A percentile compares a stretch with the other conserved stretches of the same genome.
These are phyloP conservation scores for Rhagonycha lutea DNA, from an alignment of 2,888 invertebrate genomes.

Conservation along the genomic window DNA sequence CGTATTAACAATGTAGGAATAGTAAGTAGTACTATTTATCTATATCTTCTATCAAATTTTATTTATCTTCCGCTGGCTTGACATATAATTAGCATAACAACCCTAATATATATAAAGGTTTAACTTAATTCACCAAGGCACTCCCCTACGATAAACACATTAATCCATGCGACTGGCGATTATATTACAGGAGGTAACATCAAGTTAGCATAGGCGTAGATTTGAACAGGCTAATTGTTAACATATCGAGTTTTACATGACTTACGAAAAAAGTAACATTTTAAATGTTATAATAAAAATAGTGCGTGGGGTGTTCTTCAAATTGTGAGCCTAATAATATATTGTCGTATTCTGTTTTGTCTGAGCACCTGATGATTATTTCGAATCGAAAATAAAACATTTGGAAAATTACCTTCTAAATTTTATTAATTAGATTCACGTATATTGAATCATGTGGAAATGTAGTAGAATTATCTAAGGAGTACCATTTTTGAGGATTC, in stretches of 20 bases:
- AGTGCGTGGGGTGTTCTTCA: too few species aligned
- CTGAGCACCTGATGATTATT: too few species aligned
- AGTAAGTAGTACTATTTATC: background rate
- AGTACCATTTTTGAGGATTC: too few species aligned
- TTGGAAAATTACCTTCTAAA: too few species aligned
- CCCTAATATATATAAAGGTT: conserved; percentile 48
- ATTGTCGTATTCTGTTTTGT: too few species aligned
- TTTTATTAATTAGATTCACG: too few species aligned
- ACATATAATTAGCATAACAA: conserved; percentile 47
- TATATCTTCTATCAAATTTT: conserved; percentile 44
- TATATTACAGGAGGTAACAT: conserved; percentile 26
- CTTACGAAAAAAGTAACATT: too few species aligned
- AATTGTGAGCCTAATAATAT: too few species aligned
- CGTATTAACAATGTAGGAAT: background rate
- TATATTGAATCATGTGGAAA: too few species aligned
- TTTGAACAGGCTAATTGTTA: background rate
- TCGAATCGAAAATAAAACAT: too few species aligned
- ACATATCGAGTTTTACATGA: background rate
- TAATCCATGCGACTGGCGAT: conserved; percentile 30
- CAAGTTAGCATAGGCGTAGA: conserved; percentile 14
- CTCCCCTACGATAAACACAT: conserved; percentile 40
- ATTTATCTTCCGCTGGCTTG: conserved; percentile 57
- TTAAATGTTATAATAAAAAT: too few species aligned
- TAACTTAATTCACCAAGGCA: conserved; percentile 42
- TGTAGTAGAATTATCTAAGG: too few species aligned